Base-by-base conservation (phyloP, 1,140 invertebrate genomes). In the Drosophila saltans region DNA sequence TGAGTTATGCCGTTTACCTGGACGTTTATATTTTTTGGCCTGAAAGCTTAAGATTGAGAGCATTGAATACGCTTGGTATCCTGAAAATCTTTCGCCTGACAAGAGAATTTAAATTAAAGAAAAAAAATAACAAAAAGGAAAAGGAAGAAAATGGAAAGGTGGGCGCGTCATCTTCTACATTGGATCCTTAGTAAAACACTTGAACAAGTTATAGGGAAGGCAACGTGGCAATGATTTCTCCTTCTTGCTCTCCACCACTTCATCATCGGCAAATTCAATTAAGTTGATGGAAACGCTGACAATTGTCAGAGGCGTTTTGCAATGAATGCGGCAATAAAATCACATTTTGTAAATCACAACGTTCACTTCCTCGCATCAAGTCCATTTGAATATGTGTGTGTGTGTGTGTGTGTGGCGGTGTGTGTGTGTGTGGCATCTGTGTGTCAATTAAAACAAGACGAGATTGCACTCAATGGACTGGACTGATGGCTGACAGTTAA, bases 241-340 rank as follows among this genome's bases (percentile, higher is more conserved):
- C 45, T 3, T 26, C 41, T 26, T 28, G 2, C 30, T 16, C 60
- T 39, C 48, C 45, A 55, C 40, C 45, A 55, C 40, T 30, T 24
- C 8, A 52, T 70, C 63, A 57, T 67, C 70, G 61, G 63, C 69
- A 70, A 83, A 89, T 88, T 84, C 84, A 88, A 88, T 88, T 88
- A 84, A 80, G 64, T 78, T 89, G 84, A 88, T 88, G 84, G 89
- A 89, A 88, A 52, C 45, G 45, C 45, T 66, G 84, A 88, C 77
- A 84, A 84, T 84, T 88, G 83, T 60, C 69, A 40, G 41, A 59
- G 60, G 61, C 67, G 61, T 45, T 66, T 52, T 52, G 45, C 45
- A 52, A 52, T 71, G 62, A 52, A 65, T 68, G 67, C 65, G 62
- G 74, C 74, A 72, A 77, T 78, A 58, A 78, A 77, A 77, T 72